Conservation (phyloP, 2,113 vertebrate genomes). For the Calypte anna region DNA sequence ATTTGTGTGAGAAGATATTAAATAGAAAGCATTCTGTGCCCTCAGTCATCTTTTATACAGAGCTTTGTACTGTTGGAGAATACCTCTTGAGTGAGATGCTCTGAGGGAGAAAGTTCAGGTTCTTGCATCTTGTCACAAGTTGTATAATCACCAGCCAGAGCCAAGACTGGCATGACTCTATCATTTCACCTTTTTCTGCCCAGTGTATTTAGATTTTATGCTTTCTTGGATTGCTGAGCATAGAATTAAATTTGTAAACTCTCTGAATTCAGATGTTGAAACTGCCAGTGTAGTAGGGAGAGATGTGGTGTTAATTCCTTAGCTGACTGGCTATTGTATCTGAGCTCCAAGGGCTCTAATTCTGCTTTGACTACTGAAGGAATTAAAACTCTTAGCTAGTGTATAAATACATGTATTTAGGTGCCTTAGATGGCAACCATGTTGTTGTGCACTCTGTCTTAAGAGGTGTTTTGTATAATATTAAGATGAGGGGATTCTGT, state of each 20-base stretch:
- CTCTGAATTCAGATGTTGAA: background rate
- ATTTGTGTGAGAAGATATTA: background rate
- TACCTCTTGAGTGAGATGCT: background rate
- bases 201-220: background rate
- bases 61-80: background rate
- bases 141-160: background rate
- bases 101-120: background rate
- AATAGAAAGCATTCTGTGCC: background rate
- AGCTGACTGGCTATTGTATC: background rate
- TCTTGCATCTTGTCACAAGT: background rate
- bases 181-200: background rate
- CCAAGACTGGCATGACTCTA: fast-evolving
- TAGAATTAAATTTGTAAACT: background rate
- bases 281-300: background rate
- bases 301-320: background rate
- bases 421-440: background rate
- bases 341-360: background rate
- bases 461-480: background rate
- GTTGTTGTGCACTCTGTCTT: background rate
- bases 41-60: background rate
- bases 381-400: background rate
- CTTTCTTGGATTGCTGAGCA: background rate
- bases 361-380: background rate
- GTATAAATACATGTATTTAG: background rate
- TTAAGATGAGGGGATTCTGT: fast-evolving